A percentile compares a stretch with the other conserved stretches of the same genome.
Evolutionary conservation across 92 coral and sea anemone genomes (phyloP).

Genomic region (Zoanthus gigantus): DNA sequence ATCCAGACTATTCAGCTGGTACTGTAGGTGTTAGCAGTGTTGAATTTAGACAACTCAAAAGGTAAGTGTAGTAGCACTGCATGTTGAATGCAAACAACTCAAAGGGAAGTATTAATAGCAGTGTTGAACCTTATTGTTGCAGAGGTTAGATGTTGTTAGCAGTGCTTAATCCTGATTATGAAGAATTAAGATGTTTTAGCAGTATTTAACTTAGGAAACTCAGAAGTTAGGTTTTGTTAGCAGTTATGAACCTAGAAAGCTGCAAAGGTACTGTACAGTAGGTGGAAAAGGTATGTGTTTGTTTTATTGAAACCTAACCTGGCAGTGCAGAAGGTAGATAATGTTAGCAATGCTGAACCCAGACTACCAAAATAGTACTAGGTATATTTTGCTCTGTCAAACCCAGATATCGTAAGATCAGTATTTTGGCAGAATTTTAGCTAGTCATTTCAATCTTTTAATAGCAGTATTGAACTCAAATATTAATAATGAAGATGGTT

Average conservation of each 20-base stretch:
- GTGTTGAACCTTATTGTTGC: no score
- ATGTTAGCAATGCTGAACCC: not conserved
- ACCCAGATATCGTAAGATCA: no score
- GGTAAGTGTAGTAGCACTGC: not conserved
- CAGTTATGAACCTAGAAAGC: constrained; percentile 82
- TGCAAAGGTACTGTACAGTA: no score
- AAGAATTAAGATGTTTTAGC: constrained; percentile 38
- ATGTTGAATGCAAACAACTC: no score
- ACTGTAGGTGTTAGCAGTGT: not conserved
- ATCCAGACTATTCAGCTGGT: not conserved
- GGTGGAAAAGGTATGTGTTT: constrained; percentile 1
- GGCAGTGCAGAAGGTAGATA: constrained; percentile 74
- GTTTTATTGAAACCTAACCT: not conserved
- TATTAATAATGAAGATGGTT: no score
- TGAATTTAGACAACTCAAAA: not conserved
- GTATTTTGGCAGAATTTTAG: no score
- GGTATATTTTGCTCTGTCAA: no score
- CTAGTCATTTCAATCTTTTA: no score
- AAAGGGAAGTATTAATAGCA: no score
- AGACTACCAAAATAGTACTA: not conserved
- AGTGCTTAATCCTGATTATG: not conserved
- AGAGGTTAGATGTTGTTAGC: not conserved
- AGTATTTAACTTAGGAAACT: constrained; percentile 65
- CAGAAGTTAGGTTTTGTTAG: constrained; percentile 35
- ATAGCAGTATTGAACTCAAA: no score